Conservation (phyloP, 2,797 vertebrate species). For the Sarcoramphus papa region DNA sequence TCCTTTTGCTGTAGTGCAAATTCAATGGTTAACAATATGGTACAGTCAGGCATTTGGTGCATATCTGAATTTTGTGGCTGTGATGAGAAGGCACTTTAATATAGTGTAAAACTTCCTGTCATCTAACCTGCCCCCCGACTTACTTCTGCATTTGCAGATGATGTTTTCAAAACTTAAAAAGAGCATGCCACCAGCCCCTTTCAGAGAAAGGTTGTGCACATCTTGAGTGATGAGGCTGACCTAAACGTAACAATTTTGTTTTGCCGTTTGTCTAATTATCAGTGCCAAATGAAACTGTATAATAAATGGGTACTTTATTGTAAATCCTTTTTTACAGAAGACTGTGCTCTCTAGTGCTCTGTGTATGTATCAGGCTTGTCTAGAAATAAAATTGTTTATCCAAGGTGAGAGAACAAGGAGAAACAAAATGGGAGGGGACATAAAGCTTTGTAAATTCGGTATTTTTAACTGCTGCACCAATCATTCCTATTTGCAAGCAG, state of each 20-base stretch:
- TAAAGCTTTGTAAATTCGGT: neutral
- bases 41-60: neutral
- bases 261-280: constrained; percentile 11
- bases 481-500: neutral
- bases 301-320: neutral
- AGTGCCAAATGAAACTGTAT: neutral
- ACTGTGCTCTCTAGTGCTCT: neutral
- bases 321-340: neutral
- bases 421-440: neutral
- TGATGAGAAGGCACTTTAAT: neutral
- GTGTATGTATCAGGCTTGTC: neutral
- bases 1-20: neutral
- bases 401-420: neutral
- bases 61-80: neutral
- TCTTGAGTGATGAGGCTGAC: neutral
- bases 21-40: neutral
- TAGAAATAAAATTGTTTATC: neutral
- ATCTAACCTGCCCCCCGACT: neutral
- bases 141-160: neutral
- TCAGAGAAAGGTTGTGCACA: neutral
- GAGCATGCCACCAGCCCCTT: neutral
- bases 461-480: neutral
- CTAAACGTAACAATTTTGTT: neutral
- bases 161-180: neutral
- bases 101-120: neutral